Evolutionary conservation across 92 coral and sea anemone genomes (phyloP).

Genomic region (Hydrozoanthus gracilis): DNA sequence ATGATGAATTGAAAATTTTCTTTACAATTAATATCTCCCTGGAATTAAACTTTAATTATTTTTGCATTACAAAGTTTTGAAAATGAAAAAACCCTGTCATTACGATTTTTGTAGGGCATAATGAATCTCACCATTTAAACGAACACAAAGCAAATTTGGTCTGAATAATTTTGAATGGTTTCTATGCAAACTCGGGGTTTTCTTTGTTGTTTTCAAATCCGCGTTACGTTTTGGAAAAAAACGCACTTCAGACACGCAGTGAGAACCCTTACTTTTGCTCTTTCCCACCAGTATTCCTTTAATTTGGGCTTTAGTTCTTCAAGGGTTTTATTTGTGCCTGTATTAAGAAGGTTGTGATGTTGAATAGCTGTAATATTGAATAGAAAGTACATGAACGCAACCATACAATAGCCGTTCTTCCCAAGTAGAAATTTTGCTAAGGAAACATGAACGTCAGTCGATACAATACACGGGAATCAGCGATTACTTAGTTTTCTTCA

Average conservation of each 20-base stretch:
- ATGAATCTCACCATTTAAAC: slow-evolving; percentile 18
- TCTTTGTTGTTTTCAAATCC: background rate
- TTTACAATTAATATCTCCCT: background rate
- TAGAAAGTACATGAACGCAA: background rate
- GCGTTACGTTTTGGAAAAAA: background rate
- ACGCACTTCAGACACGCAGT: background rate
- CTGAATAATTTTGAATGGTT: slow-evolving; percentile 1
- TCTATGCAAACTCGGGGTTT: slow-evolving; percentile 2
- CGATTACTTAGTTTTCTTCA: background rate
- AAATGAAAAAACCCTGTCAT: slow-evolving; percentile 16
- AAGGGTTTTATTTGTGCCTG: slow-evolving; percentile 36
- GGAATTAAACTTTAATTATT: background rate
- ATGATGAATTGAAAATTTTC: background rate
- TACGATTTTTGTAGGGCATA: slow-evolving; percentile 4
- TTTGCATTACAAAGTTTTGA: background rate
- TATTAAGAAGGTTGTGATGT: background rate
- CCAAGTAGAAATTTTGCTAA: slow-evolving; percentile 41
- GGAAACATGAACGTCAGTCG: slow-evolving; percentile 19
- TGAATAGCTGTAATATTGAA: slow-evolving; percentile 31
- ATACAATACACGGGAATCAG: slow-evolving; percentile 3
- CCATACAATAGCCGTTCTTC: slow-evolving; percentile 41
- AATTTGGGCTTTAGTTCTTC: slow-evolving; percentile 25
- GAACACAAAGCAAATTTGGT: slow-evolving; percentile 14
- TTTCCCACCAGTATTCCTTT: slow-evolving; percentile 47
- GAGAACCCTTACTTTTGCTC: slow-evolving; percentile 7